Percentiles rank a stretch among this genome's conserved stretches.
phyloP scores from a whole-genome alignment of 2,888 invertebrate genomes.

The Cheiracanthium punctorium region DNA sequence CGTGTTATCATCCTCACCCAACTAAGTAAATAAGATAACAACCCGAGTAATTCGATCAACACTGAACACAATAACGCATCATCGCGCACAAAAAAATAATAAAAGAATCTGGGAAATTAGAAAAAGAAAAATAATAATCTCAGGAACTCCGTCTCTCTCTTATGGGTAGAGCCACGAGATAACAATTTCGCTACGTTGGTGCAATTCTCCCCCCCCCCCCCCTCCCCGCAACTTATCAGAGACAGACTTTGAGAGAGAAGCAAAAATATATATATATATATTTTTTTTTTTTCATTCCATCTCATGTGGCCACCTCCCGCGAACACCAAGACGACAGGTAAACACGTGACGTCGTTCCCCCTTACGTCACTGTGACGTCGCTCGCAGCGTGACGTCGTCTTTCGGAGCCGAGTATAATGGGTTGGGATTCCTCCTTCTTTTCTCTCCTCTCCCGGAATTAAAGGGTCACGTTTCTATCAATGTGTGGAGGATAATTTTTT shows the following conservation, averaged over 20 bases:
- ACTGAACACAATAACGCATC: no score
- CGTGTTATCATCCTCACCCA: no score
- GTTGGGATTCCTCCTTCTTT: background rate
- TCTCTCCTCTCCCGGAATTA: background rate
- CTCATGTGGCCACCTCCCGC: conserved; percentile 21
- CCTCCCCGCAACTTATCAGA: conserved; percentile 2
- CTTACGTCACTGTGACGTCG: conserved; percentile 42
- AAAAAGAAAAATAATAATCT: no score
- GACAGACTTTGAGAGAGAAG: conserved; percentile 1
- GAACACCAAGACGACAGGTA: conserved; percentile 19
- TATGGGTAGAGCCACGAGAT: background rate
- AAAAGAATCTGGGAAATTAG: no score
- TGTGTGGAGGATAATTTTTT: background rate
- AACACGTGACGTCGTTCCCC: conserved; percentile 31
- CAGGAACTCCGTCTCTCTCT: background rate
- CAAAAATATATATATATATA: background rate
- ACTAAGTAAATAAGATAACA: no score
- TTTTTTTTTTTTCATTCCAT: background rate
- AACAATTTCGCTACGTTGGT: background rate
- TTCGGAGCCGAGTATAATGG: background rate
- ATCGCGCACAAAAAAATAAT: no score
- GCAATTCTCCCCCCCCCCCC: conserved; percentile 22
- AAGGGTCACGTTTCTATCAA: background rate
- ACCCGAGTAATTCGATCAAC: no score
- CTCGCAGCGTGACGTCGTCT: conserved; percentile 37